Evolutionary conservation across 2,113 vertebrate species (phyloP).

Genomic region (Leptosomus discolor): DNA sequence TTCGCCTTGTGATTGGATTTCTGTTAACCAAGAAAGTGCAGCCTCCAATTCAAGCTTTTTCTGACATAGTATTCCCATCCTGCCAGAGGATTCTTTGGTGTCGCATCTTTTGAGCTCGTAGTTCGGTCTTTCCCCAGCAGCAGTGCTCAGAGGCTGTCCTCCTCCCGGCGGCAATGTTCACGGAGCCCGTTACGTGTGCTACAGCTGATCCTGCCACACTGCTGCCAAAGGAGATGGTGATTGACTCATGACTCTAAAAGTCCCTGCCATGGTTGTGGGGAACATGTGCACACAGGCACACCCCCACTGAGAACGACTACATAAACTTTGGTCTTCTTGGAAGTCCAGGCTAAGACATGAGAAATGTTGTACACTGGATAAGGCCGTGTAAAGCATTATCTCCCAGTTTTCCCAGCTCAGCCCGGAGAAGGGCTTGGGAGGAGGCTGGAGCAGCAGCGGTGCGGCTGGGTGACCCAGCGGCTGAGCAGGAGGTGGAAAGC

Average conservation of each 20-base stretch:
- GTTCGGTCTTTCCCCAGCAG: not conserved
- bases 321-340: not conserved
- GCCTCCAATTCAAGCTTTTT: not conserved
- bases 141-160: not conserved
- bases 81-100: not conserved
- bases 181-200: not conserved
- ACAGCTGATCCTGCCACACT: not conserved
- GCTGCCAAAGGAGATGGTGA: not conserved
- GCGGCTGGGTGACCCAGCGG: not conserved
- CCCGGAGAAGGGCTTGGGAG: not conserved
- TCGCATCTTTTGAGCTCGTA: not conserved
- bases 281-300: rapidly evolving
- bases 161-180: not conserved
- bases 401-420: not conserved
- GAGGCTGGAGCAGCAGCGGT: not conserved
- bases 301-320: not conserved
- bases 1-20: not conserved
- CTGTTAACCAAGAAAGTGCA: not conserved
- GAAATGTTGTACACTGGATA: not conserved
- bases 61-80: not conserved
- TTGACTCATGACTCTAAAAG: not conserved
- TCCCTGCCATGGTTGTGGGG: not conserved
- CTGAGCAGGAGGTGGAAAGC: not conserved
- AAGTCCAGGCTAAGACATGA: not conserved
- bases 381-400: not conserved